These are phyloP conservation scores for Gari tellinella DNA, from an alignment of 2,888 invertebrate genomes.

Conservation along the genomic window DNA sequence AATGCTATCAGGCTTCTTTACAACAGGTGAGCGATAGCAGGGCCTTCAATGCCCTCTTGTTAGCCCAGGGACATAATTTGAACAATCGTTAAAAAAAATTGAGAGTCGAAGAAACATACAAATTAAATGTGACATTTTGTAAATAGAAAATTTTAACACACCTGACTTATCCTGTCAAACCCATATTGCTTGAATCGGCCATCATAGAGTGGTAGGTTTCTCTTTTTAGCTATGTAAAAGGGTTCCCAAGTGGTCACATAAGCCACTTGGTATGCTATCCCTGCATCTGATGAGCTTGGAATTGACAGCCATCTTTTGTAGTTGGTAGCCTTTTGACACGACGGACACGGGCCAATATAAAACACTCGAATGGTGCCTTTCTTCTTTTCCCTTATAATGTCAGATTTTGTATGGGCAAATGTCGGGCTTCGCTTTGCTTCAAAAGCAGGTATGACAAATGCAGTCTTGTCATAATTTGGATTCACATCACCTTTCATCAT, in stretches of 20 bases:
- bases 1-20: too few species aligned
- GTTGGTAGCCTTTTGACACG: slow-evolving; percentile 86
- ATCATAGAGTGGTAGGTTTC: slow-evolving; percentile 85
- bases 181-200: slow-evolving; percentile 87
- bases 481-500: slow-evolving; percentile 33
- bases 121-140: too few species aligned
- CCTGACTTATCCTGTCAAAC: slow-evolving; percentile 87
- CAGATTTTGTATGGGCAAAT: slow-evolving; percentile 81
- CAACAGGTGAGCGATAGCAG: too few species aligned
- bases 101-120: too few species aligned
- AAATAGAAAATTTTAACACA: too few species aligned
- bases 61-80: too few species aligned
- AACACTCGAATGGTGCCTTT: slow-evolving; percentile 85
- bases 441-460: slow-evolving; percentile 86
- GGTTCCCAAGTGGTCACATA: slow-evolving; percentile 87
- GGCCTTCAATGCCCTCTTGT: too few species aligned
- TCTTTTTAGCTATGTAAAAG: slow-evolving; percentile 86
- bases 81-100: too few species aligned
- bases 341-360: slow-evolving; percentile 86
- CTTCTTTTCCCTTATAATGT: slow-evolving; percentile 84
- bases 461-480: slow-evolving; percentile 72
- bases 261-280: slow-evolving; percentile 85
- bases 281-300: slow-evolving; percentile 60
- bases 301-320: slow-evolving; percentile 85
- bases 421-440: slow-evolving; percentile 82